Evolutionary conservation across 2,888 invertebrate genomes (phyloP), one percentile per base, ranked within the genome.

Genomic region (Euzophera pinguis): DNA sequence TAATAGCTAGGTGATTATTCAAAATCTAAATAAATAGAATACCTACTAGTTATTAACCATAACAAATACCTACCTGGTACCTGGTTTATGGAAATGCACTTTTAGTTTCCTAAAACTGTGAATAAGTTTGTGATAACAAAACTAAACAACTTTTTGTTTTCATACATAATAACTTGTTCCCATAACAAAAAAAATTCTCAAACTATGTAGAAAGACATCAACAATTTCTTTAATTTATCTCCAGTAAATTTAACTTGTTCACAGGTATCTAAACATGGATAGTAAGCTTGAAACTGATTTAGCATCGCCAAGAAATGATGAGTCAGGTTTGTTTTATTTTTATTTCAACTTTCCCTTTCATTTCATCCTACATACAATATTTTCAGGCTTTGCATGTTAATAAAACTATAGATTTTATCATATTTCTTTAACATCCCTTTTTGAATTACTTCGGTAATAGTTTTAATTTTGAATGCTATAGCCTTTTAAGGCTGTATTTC

Each of bases 251-350:
- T 69, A 68, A 73, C 73, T 87, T 86, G 78, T 83, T 85, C 80
- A 74, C 89, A 90, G 89, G 88, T 87, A 75, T 75, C 62, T 53
- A 71, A 75, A 69, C 70, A 90, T 90, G 89, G 89, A 79, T 65
- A 81, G 88, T 71, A 85, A 84, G 73, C 69, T 78, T 73, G 82
- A 80, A 75, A 69, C 80, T 76, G 86, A 82, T 66, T 74, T 71
- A 63, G 74, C 82, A 70, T 78, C 86, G 62, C 81, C 88, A 62
- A 69, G 76, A 62, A 81, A 83, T 69, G 78, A 85, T 83, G 84
- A 83, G 56, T 84, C 89, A 88, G 89, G 89, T 90, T 75, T 69
- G 78, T 78, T 74, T 70, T 64, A 51, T 48, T 63, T 65, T 61
- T 62, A 53, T 38, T 47, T 45, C 56, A 27, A 41, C 8, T 10